These are phyloP conservation scores for Babylonia areolata DNA, from an alignment of 1,140 invertebrate genomes.

Conservation along the genomic window DNA sequence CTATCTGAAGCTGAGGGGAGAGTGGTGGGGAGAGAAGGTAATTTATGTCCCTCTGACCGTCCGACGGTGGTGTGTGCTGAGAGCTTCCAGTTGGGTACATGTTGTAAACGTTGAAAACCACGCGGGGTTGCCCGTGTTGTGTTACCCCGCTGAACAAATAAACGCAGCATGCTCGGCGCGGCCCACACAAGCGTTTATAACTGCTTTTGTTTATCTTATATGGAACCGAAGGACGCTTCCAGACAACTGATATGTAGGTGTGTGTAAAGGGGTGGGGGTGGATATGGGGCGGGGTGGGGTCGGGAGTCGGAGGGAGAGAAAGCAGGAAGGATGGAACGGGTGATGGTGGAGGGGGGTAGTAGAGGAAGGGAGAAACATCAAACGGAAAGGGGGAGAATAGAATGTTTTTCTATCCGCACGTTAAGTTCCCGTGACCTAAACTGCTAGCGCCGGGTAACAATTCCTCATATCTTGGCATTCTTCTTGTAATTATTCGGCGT, in stretches of 20 bases:
- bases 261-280: background rate
- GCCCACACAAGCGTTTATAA: background rate
- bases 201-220: background rate
- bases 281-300: too few species aligned
- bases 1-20: too few species aligned
- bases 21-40: background rate
- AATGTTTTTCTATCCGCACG: background rate
- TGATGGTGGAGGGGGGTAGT: background rate
- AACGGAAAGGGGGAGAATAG: background rate
- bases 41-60: background rate
- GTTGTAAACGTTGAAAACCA: background rate
- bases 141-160: constrained; percentile 5
- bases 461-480: constrained; percentile 14
- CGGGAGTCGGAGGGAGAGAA: background rate
- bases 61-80: background rate
- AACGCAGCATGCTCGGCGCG: background rate
- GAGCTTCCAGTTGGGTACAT: background rate
- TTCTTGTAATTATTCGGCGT: constrained; percentile 39
- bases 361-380: background rate
- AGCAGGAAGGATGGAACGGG: background rate
- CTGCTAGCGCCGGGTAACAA: background rate
- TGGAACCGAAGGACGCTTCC: background rate
- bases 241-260: background rate
- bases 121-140: background rate
- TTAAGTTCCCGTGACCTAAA: background rate